Evolutionary conservation across 1,140 invertebrate genomes (phyloP).

Genomic region (Melitaea cinxia): DNA sequence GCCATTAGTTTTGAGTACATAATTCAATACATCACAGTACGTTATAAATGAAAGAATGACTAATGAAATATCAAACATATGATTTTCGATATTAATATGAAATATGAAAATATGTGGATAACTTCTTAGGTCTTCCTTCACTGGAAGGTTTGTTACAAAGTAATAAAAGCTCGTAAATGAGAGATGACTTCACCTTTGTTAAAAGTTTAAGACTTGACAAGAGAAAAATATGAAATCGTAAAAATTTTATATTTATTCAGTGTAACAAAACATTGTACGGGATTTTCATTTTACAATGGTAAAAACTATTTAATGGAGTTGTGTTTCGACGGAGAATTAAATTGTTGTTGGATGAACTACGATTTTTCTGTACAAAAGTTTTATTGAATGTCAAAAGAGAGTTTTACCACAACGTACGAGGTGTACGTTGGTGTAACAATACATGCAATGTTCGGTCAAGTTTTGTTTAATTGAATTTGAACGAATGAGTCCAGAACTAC

Average conservation of each 20-base stretch:
- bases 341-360: constrained; percentile 27
- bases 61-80: no score
- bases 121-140: no score
- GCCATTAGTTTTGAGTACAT: no score
- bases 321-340: constrained; percentile 26
- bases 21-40: no score
- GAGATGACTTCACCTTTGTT: neutral
- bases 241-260: constrained; percentile 1
- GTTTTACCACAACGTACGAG: constrained; percentile 21
- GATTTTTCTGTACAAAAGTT: constrained; percentile 32
- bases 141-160: neutral
- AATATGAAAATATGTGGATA: no score
- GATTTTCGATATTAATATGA: no score
- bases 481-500: neutral
- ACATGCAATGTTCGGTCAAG: constrained; percentile 15
- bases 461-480: constrained; percentile 25
- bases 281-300: constrained; percentile 23
- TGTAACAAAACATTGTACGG: constrained; percentile 2
- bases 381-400: constrained; percentile 34
- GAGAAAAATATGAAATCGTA: neutral
- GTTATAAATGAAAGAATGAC: no score
- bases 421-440: constrained; percentile 10
- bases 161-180: neutral
- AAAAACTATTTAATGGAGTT: constrained; percentile 34
- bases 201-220: neutral